Base-by-base conservation (phyloP, 2,113 vertebrate genomes). In the Lycocorax pyrrhopterus region DNA sequence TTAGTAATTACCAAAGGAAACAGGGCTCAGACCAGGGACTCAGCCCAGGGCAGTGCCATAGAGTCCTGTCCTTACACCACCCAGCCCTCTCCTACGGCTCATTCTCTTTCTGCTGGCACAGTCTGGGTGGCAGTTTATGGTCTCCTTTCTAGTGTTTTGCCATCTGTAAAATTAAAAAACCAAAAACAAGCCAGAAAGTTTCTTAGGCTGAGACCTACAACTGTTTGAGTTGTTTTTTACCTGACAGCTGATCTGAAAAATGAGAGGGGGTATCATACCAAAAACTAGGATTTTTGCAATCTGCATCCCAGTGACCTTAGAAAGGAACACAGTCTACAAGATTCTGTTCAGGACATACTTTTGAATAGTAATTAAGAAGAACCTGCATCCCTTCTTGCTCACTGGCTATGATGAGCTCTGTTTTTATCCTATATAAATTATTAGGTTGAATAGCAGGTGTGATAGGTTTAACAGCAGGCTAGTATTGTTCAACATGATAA, bases 21-120 rank as follows among this genome's bases (percentile, higher is more conserved):
- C 19, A 74, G 39, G 32, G 20, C 32, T 89, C 56, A 55, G 39
- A 35, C 6, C 37, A 67, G 19, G n/a, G 33, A 37, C 69, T 69
- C 17, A 30, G 1, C 3, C 29, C 37, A 12, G 2, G 4, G 16
- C 30, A 82, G 44, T 18, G 26, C 30, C 17, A 9, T 1, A 15
- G 27, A 22, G 9, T 41, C 51, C 62, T 84, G 39, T 20, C 32
- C 19, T 39, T 56, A 21, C n/a, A 72, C 14, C 52, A 75, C 43
- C 9, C 43, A 86, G 35, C 7, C 46, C 64, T 62, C n/a, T 85
- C 33, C 22, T 49, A 53, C 32, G n/a, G 15, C 43, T 83, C 2
- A n/a, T 62, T 58, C 37, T 22, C 18, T 58, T 84, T 58, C 73
- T 71, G 4, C 37, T 55, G 62, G 44, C 55, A 67, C 13, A 44